Evolutionary conservation across 2,797 vertebrate species (phyloP), one percentile per base, ranked within the genome.

Genomic region (Sardinella longiceps): DNA sequence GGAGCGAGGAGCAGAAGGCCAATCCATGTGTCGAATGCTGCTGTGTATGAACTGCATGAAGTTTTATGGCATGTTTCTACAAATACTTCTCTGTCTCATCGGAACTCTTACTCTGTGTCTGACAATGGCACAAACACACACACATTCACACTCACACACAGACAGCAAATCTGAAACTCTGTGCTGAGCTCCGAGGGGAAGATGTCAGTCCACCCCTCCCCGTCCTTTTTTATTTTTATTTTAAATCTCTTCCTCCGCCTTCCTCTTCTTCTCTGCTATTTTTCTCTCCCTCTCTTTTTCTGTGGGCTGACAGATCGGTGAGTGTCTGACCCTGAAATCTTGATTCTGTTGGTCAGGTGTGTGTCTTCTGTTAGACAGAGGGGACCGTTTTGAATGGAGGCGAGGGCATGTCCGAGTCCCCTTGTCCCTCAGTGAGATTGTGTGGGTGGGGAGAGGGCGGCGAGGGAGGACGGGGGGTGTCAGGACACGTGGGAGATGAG

Each of bases 401-500:
- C 88, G 77, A 86, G 85, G 86, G 87, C 82, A 81, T 89, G 86
- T 92, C 88, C 90, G 30, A 86, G 87, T 92, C 89, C 84, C 86
- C 33, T 5, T 77, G 46, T 51, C 81, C 56, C 33, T 51, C 48
- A 60, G 39, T 30, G 2, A 60, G 39, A 45, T 80, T 33, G 80
- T 2, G 33, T 37, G 77, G 37, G 70, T 70, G 63, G 30, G 70
- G 33, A 30, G 66, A 77, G 37, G 70, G 15, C 2, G 70, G 37
- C 1, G 18, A 43, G 88, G 84, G 83, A 85, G 87, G 70, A 20
- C 80, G 83, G 81, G 85, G 84, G 87, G 90, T 96, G 98, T 99
- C 98, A 99, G 96, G 98, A 99, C 93, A 99, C 97, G 84, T 99
- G 98, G 86, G 98, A 97, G 91, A 99, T 98, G 93, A 98, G 97